Base-by-base conservation (phyloP, 2,888 invertebrate species). In the Chironomus tentans region DNA sequence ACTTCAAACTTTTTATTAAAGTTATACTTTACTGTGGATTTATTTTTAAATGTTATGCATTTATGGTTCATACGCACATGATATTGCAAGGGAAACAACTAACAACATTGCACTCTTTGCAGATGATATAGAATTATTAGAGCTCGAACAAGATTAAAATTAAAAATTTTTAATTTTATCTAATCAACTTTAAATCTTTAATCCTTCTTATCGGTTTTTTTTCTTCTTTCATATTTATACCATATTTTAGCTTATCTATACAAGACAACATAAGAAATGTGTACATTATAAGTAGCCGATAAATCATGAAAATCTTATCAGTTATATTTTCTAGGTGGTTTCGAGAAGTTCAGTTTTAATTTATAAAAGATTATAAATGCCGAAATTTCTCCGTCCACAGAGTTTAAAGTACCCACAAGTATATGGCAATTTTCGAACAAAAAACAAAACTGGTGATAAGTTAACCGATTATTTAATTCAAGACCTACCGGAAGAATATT, bases 371-470 rank as follows among this genome's bases (percentile, higher is more conserved):
- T 10, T 38, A 38, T 38, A 38, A 38, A 73, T 73, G 72, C 46
- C n/a, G 6, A 73, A 62, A 24, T 62, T 46, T 18, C 18, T 47
- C 12, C 68, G 74, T 10, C 76, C 76, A 2, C 38, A 50, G 4
- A 69, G n/a, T 69, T 12, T 69, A 22, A 13, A 48, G 15, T 69
- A 56, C 38, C 76, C 76, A 7, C n/a, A 22, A 24, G 48, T 56
- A 2, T 76, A 69, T 7, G 13, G 38, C 3, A 76, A 24, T 15
- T 74, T 77, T 24, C 70, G 15, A n/a, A 65, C 77, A 1, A 74
- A 50, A 18, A 75, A 77, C 61, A 70, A 74, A n/a, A 65, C 70
- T 21, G 70, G 74, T 7, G 73, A 77, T 15, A 28, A 70, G 5
- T 7, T 75, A 38, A 38, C 38, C 7, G 68, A 68, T 7, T 68